Evolutionary conservation across 2,888 invertebrate species (phyloP), one percentile per base, ranked within the genome.

Genomic region (Adela reaumurella): DNA sequence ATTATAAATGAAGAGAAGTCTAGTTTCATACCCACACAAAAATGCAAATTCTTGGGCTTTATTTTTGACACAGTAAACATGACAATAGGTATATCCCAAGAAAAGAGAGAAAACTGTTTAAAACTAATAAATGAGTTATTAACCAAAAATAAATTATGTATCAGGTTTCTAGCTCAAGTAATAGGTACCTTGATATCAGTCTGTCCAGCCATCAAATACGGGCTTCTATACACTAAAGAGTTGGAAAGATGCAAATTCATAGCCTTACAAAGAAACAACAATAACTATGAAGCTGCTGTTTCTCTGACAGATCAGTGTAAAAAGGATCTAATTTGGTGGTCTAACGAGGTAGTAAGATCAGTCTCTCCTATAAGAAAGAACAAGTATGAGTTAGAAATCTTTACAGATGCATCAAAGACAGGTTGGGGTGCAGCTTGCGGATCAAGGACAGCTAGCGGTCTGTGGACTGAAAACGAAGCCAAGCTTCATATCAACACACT

Each of bases 341-440:
- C 46, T 19, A 10, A 42, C 17, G 50, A 54, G n/a, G 49, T 53
- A 14, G 43, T 42, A 17, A 44, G 16, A n/a, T 24, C 44, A 29
- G 35, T 18, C 19, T 50, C 47, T 47, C 20, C 19, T 17, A 51
- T 56, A 17, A 50, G 42, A 47, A n/a, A 19, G 18, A 35, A 49
- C 8, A 24, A 19, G 16, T 54, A 50, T 50, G 19, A 17, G 20
- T 18, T 52, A n/a, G 54, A 55, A 50, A 57, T 59, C 45, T 56
- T 53, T 49, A 53, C 57, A 1, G 58, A 56, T 49, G 55, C 57
- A 3, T 55, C 54, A 8, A 8, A 17, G 4, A 35, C 49, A 10
- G 58, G 54, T 2, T 58, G 57, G 58, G 58, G 58, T 19, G 49
- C 49, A 42, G 50, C 45, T 42, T 52, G 53, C 41, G 45, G 47